These are phyloP conservation scores for Nemurella pictetii DNA, from an alignment of 2,888 invertebrate genomes.

Conservation along the genomic window DNA sequence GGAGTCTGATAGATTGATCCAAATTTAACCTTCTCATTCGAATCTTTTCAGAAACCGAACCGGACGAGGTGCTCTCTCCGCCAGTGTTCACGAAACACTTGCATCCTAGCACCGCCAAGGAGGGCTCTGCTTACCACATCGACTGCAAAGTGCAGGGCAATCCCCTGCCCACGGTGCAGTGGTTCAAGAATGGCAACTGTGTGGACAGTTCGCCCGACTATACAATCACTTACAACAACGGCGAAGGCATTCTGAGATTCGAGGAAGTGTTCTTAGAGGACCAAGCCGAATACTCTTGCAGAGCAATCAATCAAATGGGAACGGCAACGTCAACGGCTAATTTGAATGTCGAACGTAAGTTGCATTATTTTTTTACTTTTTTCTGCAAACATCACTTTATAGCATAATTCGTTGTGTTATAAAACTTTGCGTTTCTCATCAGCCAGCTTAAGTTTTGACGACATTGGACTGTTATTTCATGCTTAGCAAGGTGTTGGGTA, in stretches of 20 bases:
- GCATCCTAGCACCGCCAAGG: slow-evolving; percentile 63
- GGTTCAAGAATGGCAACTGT: slow-evolving; percentile 72
- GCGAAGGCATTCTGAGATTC: slow-evolving; percentile 73
- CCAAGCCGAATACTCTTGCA: slow-evolving; percentile 70
- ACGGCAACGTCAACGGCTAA: slow-evolving; percentile 65
- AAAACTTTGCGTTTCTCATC: not conserved
- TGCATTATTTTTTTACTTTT: slow-evolving; percentile 32
- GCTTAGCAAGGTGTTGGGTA: not conserved
- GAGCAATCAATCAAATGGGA: slow-evolving; percentile 69
- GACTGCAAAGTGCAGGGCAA: slow-evolving; percentile 71
- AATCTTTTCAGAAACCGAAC: slow-evolving; percentile 57
- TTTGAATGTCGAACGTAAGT: slow-evolving; percentile 69
- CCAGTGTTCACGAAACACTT: slow-evolving; percentile 70
- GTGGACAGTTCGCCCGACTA: slow-evolving; percentile 74
- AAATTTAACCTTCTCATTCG: too few relatives aligned
- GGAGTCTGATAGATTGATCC: too few relatives aligned
- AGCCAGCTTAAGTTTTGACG: not conserved
- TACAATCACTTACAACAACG: slow-evolving; percentile 78
- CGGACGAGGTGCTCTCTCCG: slow-evolving; percentile 64
- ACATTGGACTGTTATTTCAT: not conserved
- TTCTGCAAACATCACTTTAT: not conserved
- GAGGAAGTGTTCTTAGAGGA: slow-evolving; percentile 69
- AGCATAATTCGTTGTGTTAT: not conserved
- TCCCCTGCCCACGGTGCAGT: slow-evolving; percentile 78
- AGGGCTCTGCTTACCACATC: slow-evolving; percentile 67